Percentiles rank a stretch among this genome's conserved stretches.
Conservation (phyloP, 2,888 invertebrate species). For the Drosophila leonis region DNA sequence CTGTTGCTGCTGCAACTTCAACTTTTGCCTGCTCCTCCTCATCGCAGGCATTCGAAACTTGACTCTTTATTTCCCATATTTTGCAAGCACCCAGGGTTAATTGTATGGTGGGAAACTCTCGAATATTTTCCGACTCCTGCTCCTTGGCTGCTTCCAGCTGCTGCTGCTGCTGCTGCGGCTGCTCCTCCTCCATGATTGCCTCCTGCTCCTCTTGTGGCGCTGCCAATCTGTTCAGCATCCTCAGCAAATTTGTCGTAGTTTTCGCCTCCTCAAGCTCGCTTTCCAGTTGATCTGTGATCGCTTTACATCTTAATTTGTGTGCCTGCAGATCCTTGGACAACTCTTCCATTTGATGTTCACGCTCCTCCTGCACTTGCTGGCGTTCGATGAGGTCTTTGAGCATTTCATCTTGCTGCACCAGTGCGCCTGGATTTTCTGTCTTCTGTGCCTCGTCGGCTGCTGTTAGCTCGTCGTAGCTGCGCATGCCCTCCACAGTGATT, state of each 20-base stretch:
- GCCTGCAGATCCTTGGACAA: background rate
- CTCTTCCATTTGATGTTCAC: slow-evolving; percentile 42
- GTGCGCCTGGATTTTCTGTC: slow-evolving; percentile 3
- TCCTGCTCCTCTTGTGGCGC: background rate
- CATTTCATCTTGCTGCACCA: slow-evolving; percentile 50
- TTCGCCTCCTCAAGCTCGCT: background rate
- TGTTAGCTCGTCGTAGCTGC: slow-evolving; percentile 72
- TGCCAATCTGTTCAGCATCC: background rate
- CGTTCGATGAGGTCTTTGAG: slow-evolving; percentile 65
- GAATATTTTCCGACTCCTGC: background rate
- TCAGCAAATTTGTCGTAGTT: background rate
- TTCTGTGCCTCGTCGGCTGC: slow-evolving; percentile 25
- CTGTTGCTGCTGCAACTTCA: background rate
- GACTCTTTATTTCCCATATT: slow-evolving; percentile 39
- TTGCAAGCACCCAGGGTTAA: slow-evolving; percentile 38
- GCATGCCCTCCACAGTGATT: slow-evolving; percentile 68
- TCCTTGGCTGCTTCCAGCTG: background rate
- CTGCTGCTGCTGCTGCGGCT: background rate
- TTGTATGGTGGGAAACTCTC: slow-evolving; percentile 6
- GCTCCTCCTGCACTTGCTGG: slow-evolving; percentile 58
- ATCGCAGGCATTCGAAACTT: slow-evolving; percentile 4
- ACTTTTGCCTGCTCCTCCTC: background rate
- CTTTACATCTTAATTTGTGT: background rate
- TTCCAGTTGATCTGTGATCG: background rate
- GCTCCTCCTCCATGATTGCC: background rate